phyloP scores from a whole-genome alignment of 2,888 invertebrate genomes.

The Parnassius smintheus region DNA sequence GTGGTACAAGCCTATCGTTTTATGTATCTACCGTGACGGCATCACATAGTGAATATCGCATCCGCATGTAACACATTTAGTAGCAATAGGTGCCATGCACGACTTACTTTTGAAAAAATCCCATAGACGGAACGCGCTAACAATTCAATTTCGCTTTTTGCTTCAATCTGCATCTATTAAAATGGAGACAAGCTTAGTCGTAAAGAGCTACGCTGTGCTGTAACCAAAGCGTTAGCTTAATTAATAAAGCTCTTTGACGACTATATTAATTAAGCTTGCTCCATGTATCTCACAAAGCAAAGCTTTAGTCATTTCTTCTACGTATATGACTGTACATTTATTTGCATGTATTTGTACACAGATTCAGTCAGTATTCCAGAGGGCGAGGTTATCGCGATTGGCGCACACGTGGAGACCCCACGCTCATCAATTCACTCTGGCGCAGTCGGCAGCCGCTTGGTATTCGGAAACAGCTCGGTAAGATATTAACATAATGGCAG shows the following conservation, averaged over 20 bases:
- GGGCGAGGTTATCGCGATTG: conserved; percentile 86
- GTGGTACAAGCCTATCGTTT: conserved; percentile 27
- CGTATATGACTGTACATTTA: conserved; percentile 31
- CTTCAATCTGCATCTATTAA: conserved; percentile 59
- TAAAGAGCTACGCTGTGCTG: conserved; percentile 66
- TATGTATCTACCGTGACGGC: conserved; percentile 36
- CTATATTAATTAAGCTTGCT: not conserved
- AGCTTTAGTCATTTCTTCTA: conserved; percentile 13
- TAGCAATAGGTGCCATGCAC: conserved; percentile 54
- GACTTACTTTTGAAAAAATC: conserved; percentile 63
- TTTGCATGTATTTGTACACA: conserved; percentile 57
- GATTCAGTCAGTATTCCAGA: conserved; percentile 82
- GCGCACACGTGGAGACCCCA: conserved; percentile 86
- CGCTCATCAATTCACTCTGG: conserved; percentile 87
- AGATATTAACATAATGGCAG: conserved; percentile 33
- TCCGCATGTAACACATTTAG: conserved; percentile 44
- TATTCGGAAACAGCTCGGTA: conserved; percentile 84
- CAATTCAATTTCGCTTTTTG: conserved; percentile 81
- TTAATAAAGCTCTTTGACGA: not conserved
- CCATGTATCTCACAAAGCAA: conserved; percentile 4
- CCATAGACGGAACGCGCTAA: conserved; percentile 72
- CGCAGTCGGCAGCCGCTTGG: conserved; percentile 87
- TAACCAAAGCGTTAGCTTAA: conserved; percentile 54
- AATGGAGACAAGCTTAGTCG: conserved; percentile 66
- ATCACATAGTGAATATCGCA: conserved; percentile 70